phyloP scores from a whole-genome alignment of 2,113 vertebrate genomes.

The Chloebia gouldiae region DNA sequence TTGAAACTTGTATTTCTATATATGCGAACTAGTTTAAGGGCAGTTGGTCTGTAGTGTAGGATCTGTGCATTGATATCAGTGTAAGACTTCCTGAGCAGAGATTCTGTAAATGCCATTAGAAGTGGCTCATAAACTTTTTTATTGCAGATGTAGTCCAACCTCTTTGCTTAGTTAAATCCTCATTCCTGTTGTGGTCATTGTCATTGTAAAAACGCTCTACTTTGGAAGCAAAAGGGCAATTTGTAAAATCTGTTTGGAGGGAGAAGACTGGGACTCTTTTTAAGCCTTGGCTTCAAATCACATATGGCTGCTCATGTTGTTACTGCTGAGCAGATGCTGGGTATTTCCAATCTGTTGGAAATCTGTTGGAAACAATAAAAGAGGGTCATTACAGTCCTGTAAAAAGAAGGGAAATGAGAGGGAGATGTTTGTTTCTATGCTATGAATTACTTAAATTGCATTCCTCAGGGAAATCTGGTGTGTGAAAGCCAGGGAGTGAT shows the following conservation, averaged over 20 bases:
- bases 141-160: not conserved
- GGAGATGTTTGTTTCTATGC: not conserved
- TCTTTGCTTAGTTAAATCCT: not conserved
- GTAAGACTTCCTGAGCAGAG: not conserved
- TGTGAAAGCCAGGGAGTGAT: not conserved
- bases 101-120: not conserved
- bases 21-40: not conserved
- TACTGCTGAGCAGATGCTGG: not conserved
- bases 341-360: not conserved
- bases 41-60: not conserved
- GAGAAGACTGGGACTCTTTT: not conserved
- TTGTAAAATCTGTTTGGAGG: not conserved
- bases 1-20: not conserved
- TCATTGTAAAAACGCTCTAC: not conserved
- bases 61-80: not conserved
- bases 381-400: not conserved
- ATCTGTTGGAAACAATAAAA: not conserved
- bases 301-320: not conserved
- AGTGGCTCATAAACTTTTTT: not conserved
- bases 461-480: not conserved
- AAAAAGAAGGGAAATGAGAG: not conserved
- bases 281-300: not conserved
- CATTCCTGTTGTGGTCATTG: not conserved
- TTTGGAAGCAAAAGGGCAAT: not conserved
- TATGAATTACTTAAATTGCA: not conserved